Conservation (phyloP, 2,797 vertebrate genomes). For the Diglossa cyanea region DNA sequence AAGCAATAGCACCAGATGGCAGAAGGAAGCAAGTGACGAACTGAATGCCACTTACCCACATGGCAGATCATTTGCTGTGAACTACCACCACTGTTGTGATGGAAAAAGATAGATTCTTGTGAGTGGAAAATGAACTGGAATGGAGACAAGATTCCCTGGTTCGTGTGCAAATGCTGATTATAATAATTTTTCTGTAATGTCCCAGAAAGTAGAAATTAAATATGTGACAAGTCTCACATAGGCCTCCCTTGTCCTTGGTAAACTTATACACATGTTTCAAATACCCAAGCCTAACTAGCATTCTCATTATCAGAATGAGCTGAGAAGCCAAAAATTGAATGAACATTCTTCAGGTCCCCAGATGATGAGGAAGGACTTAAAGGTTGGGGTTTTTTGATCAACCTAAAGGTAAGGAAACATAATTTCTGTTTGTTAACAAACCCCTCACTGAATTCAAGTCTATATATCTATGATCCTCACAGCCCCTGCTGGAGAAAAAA, state of each 20-base stretch:
- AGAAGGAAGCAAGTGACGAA: background rate
- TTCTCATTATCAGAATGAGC: background rate
- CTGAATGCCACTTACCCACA: slow-evolving; percentile 7
- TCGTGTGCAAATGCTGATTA: background rate
- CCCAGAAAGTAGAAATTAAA: background rate
- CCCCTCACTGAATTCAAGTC: background rate
- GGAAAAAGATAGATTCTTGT: background rate
- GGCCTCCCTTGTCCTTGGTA: background rate
- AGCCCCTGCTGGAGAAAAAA: background rate
- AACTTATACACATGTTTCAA: background rate
- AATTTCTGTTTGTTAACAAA: background rate
- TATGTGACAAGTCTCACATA: background rate
- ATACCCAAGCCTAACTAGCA: background rate
- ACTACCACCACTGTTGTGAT: background rate
- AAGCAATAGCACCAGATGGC: slow-evolving; percentile 30
- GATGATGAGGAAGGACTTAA: background rate
- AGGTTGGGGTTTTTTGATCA: background rate
- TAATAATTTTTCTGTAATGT: background rate
- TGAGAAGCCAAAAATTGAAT: background rate
- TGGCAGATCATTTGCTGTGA: slow-evolving; percentile 19
- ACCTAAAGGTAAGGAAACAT: background rate
- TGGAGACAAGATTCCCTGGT: background rate
- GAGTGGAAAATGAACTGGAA: slow-evolving; percentile 3
- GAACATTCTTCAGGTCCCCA: background rate
- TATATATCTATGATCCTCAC: background rate